Percentiles rank a stretch among this genome's conserved stretches.
Evolutionary conservation across 1,140 invertebrate species (phyloP).

Genomic region (Brachionus rubens): DNA sequence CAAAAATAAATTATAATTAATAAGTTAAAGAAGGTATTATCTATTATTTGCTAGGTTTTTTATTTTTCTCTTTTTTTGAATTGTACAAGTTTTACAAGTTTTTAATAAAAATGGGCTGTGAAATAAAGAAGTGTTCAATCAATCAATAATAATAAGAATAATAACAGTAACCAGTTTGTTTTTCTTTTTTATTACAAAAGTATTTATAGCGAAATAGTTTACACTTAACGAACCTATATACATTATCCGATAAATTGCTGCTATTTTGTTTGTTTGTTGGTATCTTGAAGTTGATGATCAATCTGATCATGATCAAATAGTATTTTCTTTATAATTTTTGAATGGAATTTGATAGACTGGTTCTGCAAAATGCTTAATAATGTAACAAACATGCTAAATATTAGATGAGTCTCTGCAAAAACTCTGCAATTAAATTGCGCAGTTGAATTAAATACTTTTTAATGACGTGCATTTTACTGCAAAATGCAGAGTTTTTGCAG

Average conservation of each 20-base stretch:
- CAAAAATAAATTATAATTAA: neutral
- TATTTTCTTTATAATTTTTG: too few species aligned
- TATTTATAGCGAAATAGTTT: constrained; percentile 24
- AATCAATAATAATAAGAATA: neutral
- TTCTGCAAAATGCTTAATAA: too few species aligned
- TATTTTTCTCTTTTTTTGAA: constrained; percentile 3
- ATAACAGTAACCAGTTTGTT: neutral
- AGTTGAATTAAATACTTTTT: too few species aligned
- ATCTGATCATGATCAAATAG: too few species aligned
- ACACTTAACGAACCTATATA: constrained; percentile 32
- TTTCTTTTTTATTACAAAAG: too few species aligned
- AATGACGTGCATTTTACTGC: too few species aligned
- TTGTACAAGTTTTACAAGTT: constrained; percentile 18
- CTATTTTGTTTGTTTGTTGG: neutral
- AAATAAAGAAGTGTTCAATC: constrained; percentile 4
- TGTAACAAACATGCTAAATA: too few species aligned
- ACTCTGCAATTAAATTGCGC: too few species aligned
- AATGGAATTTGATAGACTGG: too few species aligned
- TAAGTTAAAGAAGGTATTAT: constrained; percentile 32
- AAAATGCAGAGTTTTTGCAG: too few species aligned
- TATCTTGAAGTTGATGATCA: neutral
- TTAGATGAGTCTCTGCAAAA: too few species aligned
- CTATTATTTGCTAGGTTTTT: too few species aligned
- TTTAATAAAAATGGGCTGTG: neutral
- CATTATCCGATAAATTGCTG: constrained; percentile 26